Base-by-base conservation (phyloP, 2,797 vertebrate genomes). In the Coracias cyanogaster region DNA sequence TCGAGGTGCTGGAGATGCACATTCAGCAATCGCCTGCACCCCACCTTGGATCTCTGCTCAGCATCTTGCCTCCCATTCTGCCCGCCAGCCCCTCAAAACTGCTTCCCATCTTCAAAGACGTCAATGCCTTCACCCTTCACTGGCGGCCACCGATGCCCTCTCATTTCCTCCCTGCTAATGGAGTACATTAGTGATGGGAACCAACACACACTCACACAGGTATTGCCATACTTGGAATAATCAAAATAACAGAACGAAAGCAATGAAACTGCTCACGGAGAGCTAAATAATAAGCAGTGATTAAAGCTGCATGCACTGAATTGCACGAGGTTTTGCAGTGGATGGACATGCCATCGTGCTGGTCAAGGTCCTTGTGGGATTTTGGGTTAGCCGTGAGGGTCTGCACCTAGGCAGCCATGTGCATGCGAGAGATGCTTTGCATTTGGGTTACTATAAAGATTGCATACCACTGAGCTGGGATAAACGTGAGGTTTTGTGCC, bases 271-370 rank as follows among this genome's bases (percentile, higher is more conserved):
- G 52, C 67, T 90, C 21, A 15, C 46, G 92, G 86, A 94, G 81
- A 81, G 61, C 73, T 81, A 96, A 96, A 93, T 87, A 97, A 94
- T 69, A 93, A 94, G 80, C 66, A 86, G 81, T 74, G 95, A 96
- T 95, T 96, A 92, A 95, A 95, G 85, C 84, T 60, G 66, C 78
- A 37, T 24, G 20, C 33, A 39, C 33, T 25, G 78, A 94, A 95
- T 81, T 82, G 92, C 89, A 92, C 87, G 84, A 85, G 88, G 76
- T 83, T 95, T 95, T 83, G 93, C 93, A 71, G 24, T 3, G 52
- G 80, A 6, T 15, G 65, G 65, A 66, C 31, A 2, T 0, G 10
- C 31, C 1, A 2, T 13, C 1, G 3, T 0, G 9, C 54, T 5
- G 45, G 39, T 74, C 0, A 2, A 71, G 65, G 61, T 49, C 43